Base-by-base conservation (phyloP, 2,113 vertebrate genomes). In the Neomonachus schauinslandi region DNA sequence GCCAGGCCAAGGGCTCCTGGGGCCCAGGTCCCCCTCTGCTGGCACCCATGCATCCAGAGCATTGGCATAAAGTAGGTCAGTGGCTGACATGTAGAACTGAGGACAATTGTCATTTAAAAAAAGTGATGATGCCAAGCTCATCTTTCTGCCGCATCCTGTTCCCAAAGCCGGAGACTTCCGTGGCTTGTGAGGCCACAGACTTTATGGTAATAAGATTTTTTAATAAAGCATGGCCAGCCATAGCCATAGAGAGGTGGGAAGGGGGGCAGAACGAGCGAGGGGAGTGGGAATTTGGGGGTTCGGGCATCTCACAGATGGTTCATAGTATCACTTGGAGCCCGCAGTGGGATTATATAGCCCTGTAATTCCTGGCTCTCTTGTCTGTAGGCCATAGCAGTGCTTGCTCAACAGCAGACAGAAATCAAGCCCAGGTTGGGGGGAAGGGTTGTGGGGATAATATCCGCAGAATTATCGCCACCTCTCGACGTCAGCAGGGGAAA, bases 401-500 rank as follows among this genome's bases (percentile, higher is more conserved):
- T 51, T 89, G 74, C 90, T 74, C 67, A 97, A 93, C 46, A 89
- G 88, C 94, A 71, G 85, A 93, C 55, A 96, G 95, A 94, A 96
- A 93, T 79, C 77, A 71, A 91, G 88, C 76, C 12, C 0, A 0
- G 65, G 36, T n/a, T 18, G 22, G n/a, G 18, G 67, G 74, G 49
- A 81, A 94, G 67, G 63, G 59, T 18, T 93, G 49, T 89, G 86
- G 80, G 88, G 71, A 97, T 96, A 82, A 97, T 89, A 95, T 97
- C 95, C 19, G 1, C 80, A 92, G 91, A 19, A 65, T 85, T 82
- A 88, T 74, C 33, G 2, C 87, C 36, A 55, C 97, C 67, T 95
- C 96, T 97, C 93, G 9, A 71, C 51, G 39, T 97, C 94, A n/a
- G 96, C 49, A 46, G 97, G 82, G 11, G 93, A 53, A 72, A 92